Base-by-base conservation (phyloP, 2,888 invertebrate genomes). In the Ceraclea dissimilis region DNA sequence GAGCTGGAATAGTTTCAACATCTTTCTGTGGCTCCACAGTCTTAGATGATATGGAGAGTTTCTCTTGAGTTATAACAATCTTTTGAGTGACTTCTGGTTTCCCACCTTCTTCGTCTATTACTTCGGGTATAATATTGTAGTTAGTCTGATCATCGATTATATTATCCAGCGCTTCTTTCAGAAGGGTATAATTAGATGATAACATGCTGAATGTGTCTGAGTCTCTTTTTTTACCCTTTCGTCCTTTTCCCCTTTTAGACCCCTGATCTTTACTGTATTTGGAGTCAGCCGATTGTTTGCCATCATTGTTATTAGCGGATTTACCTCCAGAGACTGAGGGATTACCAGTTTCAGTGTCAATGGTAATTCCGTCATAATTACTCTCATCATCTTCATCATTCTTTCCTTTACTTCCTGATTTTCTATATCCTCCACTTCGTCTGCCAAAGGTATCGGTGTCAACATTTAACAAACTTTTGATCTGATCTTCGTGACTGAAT, bases 141-240 rank as follows among this genome's bases (percentile, higher is more conserved):
- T 51, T 56, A 10, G 56, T 31, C 31, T 56, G 56, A 48, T 56
- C 48, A 44, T 56, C 56, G 17, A 56, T 56, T 21, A 56, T 56
- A 18, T 56, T 56, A 26, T 51, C 51, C 17, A 56, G 44, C 17
- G 56, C 56, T 48, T 56, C 56, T 48, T 56, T 51, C 11, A 56
- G 31, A 22, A 56, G 39, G 17, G 46, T 34, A 22, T 51, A 56
- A 21, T 56, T 56, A 16, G 56, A 51, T 4, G 56, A 51, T 10
- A 56, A 21, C 31, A 51, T 17, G 19, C 51, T 56, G 19, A 51
- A 43, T 6, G 55, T 55, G n/a, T 55, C 55, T 19, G 26, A 49
- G 31, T 55, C 55, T 2, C 50, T 43, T 18, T 56, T 56, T 51
- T 56, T 52, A 10, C 34, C 21, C 33, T 51, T 56, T 18, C 47